phyloP scores from a whole-genome alignment of 2,113 vertebrate species.

The Cheirogaleus medius region DNA sequence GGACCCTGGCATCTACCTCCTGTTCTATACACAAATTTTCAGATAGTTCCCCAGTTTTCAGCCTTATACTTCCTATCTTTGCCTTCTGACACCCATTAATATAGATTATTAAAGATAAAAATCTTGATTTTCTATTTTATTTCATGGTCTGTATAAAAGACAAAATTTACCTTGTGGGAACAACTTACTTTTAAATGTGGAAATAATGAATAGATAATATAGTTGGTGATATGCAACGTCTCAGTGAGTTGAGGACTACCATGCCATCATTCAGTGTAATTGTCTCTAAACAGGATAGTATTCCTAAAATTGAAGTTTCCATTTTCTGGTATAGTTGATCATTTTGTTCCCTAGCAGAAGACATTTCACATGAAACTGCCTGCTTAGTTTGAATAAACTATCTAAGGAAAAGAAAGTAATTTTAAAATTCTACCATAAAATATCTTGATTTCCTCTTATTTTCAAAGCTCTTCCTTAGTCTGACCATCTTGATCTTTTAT shows the following conservation, averaged over 20 bases:
- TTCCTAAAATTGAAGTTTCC: background rate
- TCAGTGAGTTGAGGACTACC: conserved; percentile 3
- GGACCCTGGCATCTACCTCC: background rate
- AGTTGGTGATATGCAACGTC: background rate
- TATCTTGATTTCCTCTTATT: conserved; percentile 32
- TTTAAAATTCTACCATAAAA: background rate
- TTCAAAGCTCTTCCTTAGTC: background rate
- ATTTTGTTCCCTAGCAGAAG: conserved; percentile 44
- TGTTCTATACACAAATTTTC: background rate
- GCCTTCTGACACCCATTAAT: background rate
- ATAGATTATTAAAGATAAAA: background rate
- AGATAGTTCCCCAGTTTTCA: background rate
- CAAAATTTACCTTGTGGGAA: background rate
- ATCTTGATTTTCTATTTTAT: background rate
- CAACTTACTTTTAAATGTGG: background rate
- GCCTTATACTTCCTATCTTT: background rate
- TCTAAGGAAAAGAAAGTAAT: background rate
- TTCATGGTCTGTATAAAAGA: background rate
- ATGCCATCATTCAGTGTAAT: background rate
- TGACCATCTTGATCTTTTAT: background rate
- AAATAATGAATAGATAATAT: conserved; percentile 14
- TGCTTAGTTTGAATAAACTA: conserved; percentile 30
- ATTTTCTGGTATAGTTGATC: background rate
- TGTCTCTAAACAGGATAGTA: background rate
- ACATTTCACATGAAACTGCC: conserved; percentile 30